phyloP scores from a whole-genome alignment of 2,888 invertebrate genomes.

The Labia minor region DNA sequence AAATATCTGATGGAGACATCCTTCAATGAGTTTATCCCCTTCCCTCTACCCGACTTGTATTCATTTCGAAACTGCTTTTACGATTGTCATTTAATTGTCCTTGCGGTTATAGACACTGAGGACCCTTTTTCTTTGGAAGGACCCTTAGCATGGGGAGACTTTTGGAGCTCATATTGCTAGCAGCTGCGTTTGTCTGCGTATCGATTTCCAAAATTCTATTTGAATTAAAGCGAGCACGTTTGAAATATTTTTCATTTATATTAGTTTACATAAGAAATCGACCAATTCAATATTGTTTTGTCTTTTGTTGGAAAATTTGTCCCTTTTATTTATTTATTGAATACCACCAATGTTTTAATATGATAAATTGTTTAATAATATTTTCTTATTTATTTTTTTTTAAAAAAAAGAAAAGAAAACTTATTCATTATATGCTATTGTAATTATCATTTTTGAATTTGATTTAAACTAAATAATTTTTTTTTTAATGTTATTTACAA shows the following conservation, averaged over 20 bases:
- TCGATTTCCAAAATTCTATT: not conserved
- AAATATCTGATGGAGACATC: too few relatives aligned
- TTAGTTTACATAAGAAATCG: not conserved
- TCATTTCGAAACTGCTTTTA: too few relatives aligned
- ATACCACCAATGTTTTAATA: too few relatives aligned
- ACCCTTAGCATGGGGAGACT: not conserved
- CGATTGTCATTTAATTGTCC: not conserved
- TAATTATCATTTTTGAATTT: too few relatives aligned
- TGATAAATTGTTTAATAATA: too few relatives aligned
- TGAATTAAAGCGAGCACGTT: not conserved
- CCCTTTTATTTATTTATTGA: not conserved
- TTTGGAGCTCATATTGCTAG: not conserved
- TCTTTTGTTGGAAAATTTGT: not conserved
- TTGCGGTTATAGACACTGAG: not conserved
- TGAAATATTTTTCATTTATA: not conserved
- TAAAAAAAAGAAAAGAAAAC: too few relatives aligned
- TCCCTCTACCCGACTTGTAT: too few relatives aligned
- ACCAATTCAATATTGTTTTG: not conserved
- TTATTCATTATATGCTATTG: too few relatives aligned
- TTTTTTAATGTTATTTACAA: too few relatives aligned
- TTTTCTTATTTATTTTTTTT: too few relatives aligned
- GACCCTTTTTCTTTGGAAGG: not conserved
- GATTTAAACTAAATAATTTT: too few relatives aligned
- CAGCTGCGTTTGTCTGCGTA: not conserved
- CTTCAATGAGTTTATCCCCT: too few relatives aligned